phyloP scores from a whole-genome alignment of 2,888 invertebrate genomes.

The Sipunculus nudus region DNA sequence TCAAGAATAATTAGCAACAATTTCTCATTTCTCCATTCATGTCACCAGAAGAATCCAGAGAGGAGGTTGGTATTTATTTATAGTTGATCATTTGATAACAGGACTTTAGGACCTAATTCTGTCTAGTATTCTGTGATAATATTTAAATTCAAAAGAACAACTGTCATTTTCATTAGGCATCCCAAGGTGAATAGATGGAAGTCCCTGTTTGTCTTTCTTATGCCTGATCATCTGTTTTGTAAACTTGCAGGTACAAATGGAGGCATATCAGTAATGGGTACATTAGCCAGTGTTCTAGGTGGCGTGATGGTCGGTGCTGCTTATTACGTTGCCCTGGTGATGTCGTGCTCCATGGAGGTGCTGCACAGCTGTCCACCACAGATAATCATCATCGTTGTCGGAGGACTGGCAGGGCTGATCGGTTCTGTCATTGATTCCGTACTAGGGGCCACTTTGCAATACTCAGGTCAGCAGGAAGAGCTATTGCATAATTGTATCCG shows the following conservation, averaged over 20 bases:
- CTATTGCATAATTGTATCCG: constrained; percentile 2
- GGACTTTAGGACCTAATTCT: too few species aligned
- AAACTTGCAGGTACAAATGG: constrained; percentile 81
- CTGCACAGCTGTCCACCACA: constrained; percentile 68
- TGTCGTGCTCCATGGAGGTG: constrained; percentile 65
- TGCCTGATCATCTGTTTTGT: background rate
- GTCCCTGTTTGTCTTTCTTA: too few species aligned
- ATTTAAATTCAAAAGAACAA: too few species aligned
- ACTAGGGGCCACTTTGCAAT: constrained; percentile 86
- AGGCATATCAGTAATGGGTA: constrained; percentile 75
- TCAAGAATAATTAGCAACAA: too few species aligned
- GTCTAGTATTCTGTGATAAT: too few species aligned
- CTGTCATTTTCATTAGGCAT: too few species aligned
- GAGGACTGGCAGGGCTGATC: constrained; percentile 78
- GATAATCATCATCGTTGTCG: constrained; percentile 81
- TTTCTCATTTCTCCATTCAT: too few species aligned
- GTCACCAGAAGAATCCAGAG: too few species aligned
- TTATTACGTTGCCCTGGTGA: constrained; percentile 76
- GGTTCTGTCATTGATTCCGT: constrained; percentile 86
- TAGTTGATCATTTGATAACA: too few species aligned
- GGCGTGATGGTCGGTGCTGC: constrained; percentile 78
- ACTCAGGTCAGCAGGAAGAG: constrained; percentile 73
- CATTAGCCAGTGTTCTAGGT: constrained; percentile 73
- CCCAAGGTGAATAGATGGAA: too few species aligned
- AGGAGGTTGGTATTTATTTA: too few species aligned